phyloP scores from a whole-genome alignment of 2,113 vertebrate genomes.

The Dasyprocta punctata region DNA sequence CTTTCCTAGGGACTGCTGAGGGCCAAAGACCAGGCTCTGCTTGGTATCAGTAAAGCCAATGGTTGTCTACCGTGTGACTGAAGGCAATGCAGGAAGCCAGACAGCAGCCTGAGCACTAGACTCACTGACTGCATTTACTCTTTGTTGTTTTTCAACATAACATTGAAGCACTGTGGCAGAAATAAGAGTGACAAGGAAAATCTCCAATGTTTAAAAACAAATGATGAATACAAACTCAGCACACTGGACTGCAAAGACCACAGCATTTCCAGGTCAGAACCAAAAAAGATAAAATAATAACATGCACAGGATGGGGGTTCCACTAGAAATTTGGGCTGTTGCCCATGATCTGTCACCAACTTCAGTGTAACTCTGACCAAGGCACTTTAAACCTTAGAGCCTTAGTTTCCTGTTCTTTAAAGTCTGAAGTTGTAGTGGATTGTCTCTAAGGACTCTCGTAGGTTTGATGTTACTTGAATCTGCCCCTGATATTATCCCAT shows the following conservation, averaged over 20 bases:
- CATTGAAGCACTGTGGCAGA: not conserved
- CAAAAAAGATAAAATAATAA: constrained; percentile 18
- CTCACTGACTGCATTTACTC: not conserved
- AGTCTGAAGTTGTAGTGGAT: constrained; percentile 25
- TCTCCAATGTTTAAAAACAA: constrained; percentile 30
- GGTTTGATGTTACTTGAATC: constrained; percentile 39
- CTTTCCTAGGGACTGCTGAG: not conserved
- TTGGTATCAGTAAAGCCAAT: not conserved
- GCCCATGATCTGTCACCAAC: constrained; percentile 55
- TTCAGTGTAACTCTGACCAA: not conserved
- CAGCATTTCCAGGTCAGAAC: constrained; percentile 1
- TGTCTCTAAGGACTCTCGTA: constrained; percentile 32
- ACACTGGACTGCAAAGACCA: constrained; percentile 15
- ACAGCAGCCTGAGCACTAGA: not conserved
- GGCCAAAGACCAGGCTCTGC: not conserved
- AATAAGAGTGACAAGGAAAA: constrained; percentile 11
- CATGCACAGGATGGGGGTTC: not conserved
- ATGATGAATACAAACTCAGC: not conserved
- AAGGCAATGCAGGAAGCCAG: not conserved
- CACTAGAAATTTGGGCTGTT: not conserved
- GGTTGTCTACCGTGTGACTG: not conserved
- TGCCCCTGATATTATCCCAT: constrained; percentile 11
- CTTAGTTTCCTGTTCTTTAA: constrained; percentile 60
- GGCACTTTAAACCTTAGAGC: not conserved
- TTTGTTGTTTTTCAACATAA: not conserved